Conservation (phyloP, 2,888 invertebrate species). For the Acronicta alni region DNA sequence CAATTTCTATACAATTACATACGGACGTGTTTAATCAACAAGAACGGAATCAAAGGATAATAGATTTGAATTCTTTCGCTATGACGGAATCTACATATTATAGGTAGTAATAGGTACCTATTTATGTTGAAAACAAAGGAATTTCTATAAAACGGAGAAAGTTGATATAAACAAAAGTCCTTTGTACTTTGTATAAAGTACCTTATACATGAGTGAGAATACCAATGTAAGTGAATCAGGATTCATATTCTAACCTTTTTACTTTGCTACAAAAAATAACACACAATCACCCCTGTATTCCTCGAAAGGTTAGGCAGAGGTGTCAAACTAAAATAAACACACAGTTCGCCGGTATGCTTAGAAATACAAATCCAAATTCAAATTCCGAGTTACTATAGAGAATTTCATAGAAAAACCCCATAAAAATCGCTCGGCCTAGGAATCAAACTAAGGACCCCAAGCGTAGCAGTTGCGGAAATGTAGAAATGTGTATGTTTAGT, state of each 20-base stretch:
- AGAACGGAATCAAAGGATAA: constrained; percentile 44
- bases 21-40: constrained; percentile 46
- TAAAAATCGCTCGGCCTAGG: too few relatives aligned
- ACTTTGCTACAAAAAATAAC: too few relatives aligned
- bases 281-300: too few relatives aligned
- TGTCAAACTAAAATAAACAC: too few relatives aligned
- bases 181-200: constrained; percentile 1
- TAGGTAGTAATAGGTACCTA: constrained; percentile 1
- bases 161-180: constrained; percentile 31
- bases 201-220: constrained; percentile 5
- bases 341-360: too few relatives aligned
- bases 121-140: constrained; percentile 46
- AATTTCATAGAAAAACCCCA: too few relatives aligned
- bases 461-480: too few relatives aligned
- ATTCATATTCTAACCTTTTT: not conserved
- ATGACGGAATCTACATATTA: constrained; percentile 17
- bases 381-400: too few relatives aligned
- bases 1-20: constrained; percentile 28
- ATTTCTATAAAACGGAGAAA: constrained; percentile 48
- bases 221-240: constrained; percentile 13
- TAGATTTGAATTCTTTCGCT: constrained; percentile 26
- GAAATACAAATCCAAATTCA: too few relatives aligned
- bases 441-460: too few relatives aligned
- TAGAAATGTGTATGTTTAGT: too few relatives aligned
- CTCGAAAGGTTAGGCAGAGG: too few relatives aligned